Base-by-base conservation (phyloP, 2,113 vertebrate genomes). In the Nothocercus nigrocapillus region DNA sequence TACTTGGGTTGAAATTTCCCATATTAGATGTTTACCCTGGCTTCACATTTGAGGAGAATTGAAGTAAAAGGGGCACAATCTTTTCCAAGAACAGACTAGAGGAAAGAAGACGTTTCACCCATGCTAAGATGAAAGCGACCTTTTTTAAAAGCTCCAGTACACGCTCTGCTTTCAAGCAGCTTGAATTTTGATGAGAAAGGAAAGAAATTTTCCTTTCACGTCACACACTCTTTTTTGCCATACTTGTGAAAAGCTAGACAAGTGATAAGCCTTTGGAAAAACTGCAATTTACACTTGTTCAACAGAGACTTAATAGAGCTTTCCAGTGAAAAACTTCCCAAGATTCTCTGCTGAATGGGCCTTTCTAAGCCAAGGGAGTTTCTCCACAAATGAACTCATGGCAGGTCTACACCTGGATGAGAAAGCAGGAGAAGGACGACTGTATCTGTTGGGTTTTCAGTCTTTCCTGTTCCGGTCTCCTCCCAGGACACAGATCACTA, bases 91-190 rank as follows among this genome's bases (percentile, higher is more conserved):
- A 51, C 24, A 64, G 56, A 47, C 4, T 83, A 83, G 15, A 90
- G 25, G n/a, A 63, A 91, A 86, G n/a, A 88, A 88, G 38, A 34
- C 78, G 32, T 90, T 96, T 95, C 78, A 90, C 34, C 53, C 51
- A 59, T 1, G 2, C 70, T 59, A 72, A 66, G 20, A 70, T 86
- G 76, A 91, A 74, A 27, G 54, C 78, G 69, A 90, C 64, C 80
- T 84, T 97, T 91, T 59, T 28, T 77, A 93, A 93, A 95, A 90
- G 32, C 66, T 91, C 42, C 62, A 11, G 13, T 30, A 80, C 75
- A 47, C 67, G 91, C 73, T 86, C 62, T 84, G 69, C 80, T 96
- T 97, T 97, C 80, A 93, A 94, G 73, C 68, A 56, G 93, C 80
- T 86, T 83, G 73, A 83, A 86, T 90, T 95, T 91, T 93, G 76